phyloP scores from a whole-genome alignment of 2,113 vertebrate species.

The Steatornis caripensis region DNA sequence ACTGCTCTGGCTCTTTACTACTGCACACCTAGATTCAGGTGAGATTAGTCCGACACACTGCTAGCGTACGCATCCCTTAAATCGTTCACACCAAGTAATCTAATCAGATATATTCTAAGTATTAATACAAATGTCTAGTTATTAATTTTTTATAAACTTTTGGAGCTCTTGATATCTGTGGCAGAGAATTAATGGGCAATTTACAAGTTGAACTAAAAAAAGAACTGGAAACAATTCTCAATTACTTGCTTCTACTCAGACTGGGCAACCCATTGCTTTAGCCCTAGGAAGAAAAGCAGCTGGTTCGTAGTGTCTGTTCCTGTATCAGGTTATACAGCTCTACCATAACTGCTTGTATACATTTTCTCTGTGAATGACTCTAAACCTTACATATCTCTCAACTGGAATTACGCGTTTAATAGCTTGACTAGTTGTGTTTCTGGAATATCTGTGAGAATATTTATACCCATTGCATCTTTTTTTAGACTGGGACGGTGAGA shows the following conservation, averaged over 20 bases:
- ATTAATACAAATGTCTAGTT: not conserved
- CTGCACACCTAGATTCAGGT: not conserved
- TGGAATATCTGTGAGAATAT: not conserved
- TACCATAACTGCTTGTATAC: not conserved
- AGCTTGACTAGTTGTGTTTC: not conserved
- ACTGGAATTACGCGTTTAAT: not conserved
- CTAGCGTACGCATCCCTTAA: fast-evolving
- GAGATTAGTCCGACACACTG: not conserved
- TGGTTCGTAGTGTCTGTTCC: not conserved
- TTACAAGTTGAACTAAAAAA: not conserved
- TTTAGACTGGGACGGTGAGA: not conserved
- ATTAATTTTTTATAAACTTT: not conserved
- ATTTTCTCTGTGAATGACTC: not conserved
- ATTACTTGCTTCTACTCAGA: not conserved
- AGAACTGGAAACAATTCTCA: not conserved
- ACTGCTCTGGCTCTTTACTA: not conserved
- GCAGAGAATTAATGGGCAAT: not conserved
- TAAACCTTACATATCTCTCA: not conserved
- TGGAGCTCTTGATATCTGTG: not conserved
- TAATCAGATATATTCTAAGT: not conserved
- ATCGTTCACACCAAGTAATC: not conserved
- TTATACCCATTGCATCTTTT: not conserved
- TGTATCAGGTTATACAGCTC: not conserved
- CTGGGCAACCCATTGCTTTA: not conserved
- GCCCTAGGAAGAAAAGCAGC: not conserved